Base-by-base conservation (phyloP, 1,140 invertebrate genomes). In the Calephelis nemesis region DNA sequence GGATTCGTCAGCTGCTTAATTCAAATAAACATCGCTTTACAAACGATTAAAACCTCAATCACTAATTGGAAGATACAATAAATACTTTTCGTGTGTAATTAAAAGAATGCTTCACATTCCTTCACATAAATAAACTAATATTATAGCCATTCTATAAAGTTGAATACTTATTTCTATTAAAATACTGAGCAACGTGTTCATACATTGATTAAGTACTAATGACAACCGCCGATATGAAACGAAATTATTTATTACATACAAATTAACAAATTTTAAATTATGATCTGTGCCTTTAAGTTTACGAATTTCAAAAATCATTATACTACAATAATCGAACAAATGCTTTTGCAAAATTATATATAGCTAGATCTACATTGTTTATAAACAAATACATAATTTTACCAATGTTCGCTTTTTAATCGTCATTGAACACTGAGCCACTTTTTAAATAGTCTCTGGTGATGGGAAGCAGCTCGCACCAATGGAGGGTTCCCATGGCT, bases 131-230 rank as follows among this genome's bases (percentile, higher is more conserved):
- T 82, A 78, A 63, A 77, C 54, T 58, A 58, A 58, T 39, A 58
- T 58, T 58, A 68, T 81, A 87, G 81, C 79, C 79, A 70, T 75
- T 76, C 70, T 69, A 81, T 75, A 87, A 85, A 85, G 81, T 85
- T 86, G 74, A 77, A 81, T 82, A 80, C 86, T 87, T 90, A 88
- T 77, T 79, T 82, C 84, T 88, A 88, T 84, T 86, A 90, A 90
- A 90, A 90, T 90, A 88, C 88, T 90, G 88, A 90, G 88, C 88
- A 90, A 90, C 79, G 73, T 85, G 81, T 80, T 83, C 82, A 80
- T 85, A 85, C 78, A 84, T 79, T 81, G 76, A 81, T 81, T 85
- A 82, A 78, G 73, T 83, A 77, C 73, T 78, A 76, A 78, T 70
- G 76, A 83, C 79, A 83, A 79, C 73, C 75, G 66, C 82, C 77